Evolutionary conservation across 2,113 vertebrate species (phyloP), one percentile per base, ranked within the genome.

Genomic region (Hiodon tergisus): DNA sequence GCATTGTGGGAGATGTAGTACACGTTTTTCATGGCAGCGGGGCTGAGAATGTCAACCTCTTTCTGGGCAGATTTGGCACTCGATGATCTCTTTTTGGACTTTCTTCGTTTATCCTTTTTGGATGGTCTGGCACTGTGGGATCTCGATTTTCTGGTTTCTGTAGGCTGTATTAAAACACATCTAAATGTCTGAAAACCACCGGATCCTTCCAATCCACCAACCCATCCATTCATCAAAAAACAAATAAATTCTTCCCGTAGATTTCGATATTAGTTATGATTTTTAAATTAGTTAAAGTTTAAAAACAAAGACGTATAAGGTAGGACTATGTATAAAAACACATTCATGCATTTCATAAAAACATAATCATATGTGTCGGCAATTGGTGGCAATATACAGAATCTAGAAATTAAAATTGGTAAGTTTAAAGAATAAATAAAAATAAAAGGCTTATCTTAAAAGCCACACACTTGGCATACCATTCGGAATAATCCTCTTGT

Each of bases 1-100:
- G 85, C 93, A 13, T 95, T 95, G 87, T 98, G 94, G 0, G 89
- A 89, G 5, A 95, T 86, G 82, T 96, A 98, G 87, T 94, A 92
- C 5, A 92, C 78, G 0, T 95, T 96, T 76, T 94, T 85, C 93
- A 94, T 91, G 75, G 93, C 93, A 0, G 87, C 91, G 0, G 92
- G 88, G 79, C 91, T 90, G 52, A 95, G 71, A 55, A 95, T 81
- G 80, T 96, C 89, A 76, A 85, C 89, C 3, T 90, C 86, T 0
- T 59, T 73, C 52, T 54, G 60, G 0, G 13, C 31, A 50, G 83
- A 78, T 86, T 92, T 90, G 2, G 3, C 73, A 74, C 85, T 86
- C 0, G 78, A 54, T 2, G 84, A 89, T 85, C 66, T 82, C 69
- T 48, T 79, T 66, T 46, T 77, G 0, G 72, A 77, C 5, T 11